Conservation (phyloP, 2,113 vertebrate species). For the Grantiella picta region DNA sequence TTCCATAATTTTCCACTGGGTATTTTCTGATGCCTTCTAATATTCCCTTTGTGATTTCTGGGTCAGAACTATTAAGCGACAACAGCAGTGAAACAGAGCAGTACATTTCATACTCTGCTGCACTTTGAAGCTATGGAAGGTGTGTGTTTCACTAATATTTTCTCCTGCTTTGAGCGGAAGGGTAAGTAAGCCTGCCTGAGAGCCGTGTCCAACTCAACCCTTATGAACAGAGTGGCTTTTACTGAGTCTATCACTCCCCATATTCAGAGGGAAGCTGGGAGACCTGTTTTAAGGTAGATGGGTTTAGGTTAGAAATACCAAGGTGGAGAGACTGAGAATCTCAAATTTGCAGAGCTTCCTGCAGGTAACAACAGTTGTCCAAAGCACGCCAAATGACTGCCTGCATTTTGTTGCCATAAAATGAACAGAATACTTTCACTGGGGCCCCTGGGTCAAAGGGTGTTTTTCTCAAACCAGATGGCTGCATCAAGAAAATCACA, state of each 20-base stretch:
- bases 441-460: background rate
- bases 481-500: background rate
- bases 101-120: rapidly evolving
- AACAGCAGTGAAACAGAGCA: background rate
- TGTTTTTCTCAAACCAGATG: background rate
- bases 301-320: background rate
- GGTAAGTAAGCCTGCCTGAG: background rate
- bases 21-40: background rate
- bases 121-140: background rate
- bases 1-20: background rate
- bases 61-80: background rate
- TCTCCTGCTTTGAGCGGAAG: background rate
- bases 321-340: background rate
- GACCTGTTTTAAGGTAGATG: background rate
- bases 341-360: background rate
- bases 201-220: background rate
- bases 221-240: background rate
- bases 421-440: rapidly evolving
- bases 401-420: background rate
- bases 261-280: background rate
- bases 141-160: background rate
- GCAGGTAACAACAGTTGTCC: background rate
- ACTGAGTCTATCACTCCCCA: background rate
- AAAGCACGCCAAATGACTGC: background rate
- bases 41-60: background rate